Evolutionary conservation across 2,888 invertebrate genomes (phyloP).

Genomic region (Leucoma salicis): DNA sequence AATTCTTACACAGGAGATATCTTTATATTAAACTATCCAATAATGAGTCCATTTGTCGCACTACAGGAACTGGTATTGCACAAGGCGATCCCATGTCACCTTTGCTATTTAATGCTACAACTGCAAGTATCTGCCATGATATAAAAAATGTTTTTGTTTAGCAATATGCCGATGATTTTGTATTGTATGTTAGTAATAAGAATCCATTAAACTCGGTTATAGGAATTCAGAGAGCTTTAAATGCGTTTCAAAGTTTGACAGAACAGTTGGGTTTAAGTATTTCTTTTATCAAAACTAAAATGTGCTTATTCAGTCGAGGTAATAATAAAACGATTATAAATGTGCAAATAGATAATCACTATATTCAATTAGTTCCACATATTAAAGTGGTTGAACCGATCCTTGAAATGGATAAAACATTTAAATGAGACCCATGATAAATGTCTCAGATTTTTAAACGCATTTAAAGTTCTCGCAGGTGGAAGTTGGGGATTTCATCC

Average conservation of each 20-base stretch:
- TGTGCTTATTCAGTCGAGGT: conserved; percentile 20
- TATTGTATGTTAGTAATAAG: too few relatives aligned
- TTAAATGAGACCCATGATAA: too few relatives aligned
- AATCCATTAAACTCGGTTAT: too few relatives aligned
- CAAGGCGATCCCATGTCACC: conserved; percentile 32
- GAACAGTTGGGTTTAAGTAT: conserved; percentile 13
- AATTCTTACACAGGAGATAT: too few relatives aligned
- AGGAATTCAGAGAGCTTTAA: conserved; percentile 6
- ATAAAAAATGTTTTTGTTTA: conserved; percentile 10
- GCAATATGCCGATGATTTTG: too few relatives aligned
- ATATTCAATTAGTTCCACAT: too few relatives aligned
- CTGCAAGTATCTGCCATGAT: conserved; percentile 9
- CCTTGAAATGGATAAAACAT: too few relatives aligned
- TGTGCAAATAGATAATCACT: too few relatives aligned
- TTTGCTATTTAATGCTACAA: conserved; percentile 25
- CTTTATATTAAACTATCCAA: too few relatives aligned
- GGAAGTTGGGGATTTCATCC: conserved; percentile 2
- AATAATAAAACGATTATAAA: too few relatives aligned
- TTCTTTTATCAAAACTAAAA: conserved; percentile 15
- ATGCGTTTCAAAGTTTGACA: conserved; percentile 4
- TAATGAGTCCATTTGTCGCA: too few relatives aligned
- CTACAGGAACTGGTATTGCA: conserved; percentile 5
- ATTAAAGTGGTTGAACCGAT: too few relatives aligned
- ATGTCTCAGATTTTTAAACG: background rate
- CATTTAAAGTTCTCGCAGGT: background rate